Evolutionary conservation across 2,113 vertebrate species (phyloP), one percentile per base, ranked within the genome.

Genomic region (Haemorhous mexicanus): DNA sequence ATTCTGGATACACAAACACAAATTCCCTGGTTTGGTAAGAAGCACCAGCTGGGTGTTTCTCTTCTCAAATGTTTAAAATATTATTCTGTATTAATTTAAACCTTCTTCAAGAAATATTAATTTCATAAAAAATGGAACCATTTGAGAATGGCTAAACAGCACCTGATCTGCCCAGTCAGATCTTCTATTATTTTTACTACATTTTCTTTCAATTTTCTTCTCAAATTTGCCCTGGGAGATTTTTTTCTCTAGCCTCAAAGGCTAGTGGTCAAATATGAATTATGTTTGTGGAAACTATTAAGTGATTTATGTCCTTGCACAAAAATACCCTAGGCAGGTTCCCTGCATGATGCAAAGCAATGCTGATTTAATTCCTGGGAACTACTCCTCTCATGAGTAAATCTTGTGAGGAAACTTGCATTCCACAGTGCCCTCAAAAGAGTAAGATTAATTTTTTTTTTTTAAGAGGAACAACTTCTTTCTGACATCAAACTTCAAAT

Each of bases 401-500:
- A 69, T 75, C 53, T 76, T 72, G 24, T 17, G 32, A 76, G 49
- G 43, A 70, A 91, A 73, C 13, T 69, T 73, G 11, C 32, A 74
- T 89, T 89, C 52, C 83, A 14, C 10, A 61, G 7, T 64, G 72
- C 35, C 37, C 78, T 91, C 74, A 82, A 73, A 95, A 41, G 35
- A 84, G 12, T 58, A 49, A 81, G 30, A 41, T 32, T 58, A 84
- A 43, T 27, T 16, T 6, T 16, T 76, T 86, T 58, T 59, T 87
- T 49, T 87, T 26, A 94, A 88, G 53, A 72, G 32, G 95, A 76
- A 84, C 6, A 53, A 28, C 52, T 96, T 90, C 20, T 80, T 96
- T 91, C 53, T 83, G 77, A 86, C 3, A 37, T 78, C 81, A 92
- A 95, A 90, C 8, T 89, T 93, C 6, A 95, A 82, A 87, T 90